These are phyloP conservation scores for Colletes collaris DNA, from an alignment of 2,888 invertebrate species.

Conservation along the genomic window DNA sequence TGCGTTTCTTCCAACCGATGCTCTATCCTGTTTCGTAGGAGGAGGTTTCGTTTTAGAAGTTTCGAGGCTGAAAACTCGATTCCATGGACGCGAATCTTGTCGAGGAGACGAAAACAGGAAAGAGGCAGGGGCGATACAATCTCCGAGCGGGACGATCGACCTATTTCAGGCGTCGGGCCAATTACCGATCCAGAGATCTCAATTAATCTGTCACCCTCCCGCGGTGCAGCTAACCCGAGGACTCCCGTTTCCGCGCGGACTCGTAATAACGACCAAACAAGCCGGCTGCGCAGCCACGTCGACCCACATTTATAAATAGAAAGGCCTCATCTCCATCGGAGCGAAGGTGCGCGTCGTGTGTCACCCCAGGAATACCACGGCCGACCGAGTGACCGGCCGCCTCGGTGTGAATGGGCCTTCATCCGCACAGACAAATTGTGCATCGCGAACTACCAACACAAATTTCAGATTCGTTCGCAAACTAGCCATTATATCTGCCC, in stretches of 20 bases:
- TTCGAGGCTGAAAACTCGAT: too few relatives aligned
- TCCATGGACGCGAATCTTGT: slow-evolving; percentile 2
- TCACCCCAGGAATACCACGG: slow-evolving; percentile 70
- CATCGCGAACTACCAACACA: too few relatives aligned
- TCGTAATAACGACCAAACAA: slow-evolving; percentile 69
- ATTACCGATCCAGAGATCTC: slow-evolving; percentile 42
- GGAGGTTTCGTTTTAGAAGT: too few relatives aligned
- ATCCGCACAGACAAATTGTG: background rate
- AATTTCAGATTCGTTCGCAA: background rate
- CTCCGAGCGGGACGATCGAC: background rate
- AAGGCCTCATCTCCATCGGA: slow-evolving; percentile 66
- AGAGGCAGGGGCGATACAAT: slow-evolving; percentile 4
- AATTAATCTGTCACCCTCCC: slow-evolving; percentile 38
- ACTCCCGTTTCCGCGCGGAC: slow-evolving; percentile 39
- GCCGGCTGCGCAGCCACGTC: slow-evolving; percentile 65
- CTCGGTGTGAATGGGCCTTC: slow-evolving; percentile 62
- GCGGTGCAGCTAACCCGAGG: slow-evolving; percentile 22
- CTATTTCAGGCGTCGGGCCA: slow-evolving; percentile 37
- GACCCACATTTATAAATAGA: slow-evolving; percentile 79
- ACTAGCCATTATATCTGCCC: background rate
- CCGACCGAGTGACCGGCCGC: slow-evolving; percentile 69
- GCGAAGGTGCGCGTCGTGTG: slow-evolving; percentile 67
- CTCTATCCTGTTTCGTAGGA: too few relatives aligned
- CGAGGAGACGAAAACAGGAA: background rate
- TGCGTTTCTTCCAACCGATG: too few relatives aligned